Conservation (phyloP, 2,888 invertebrate species). For the Leptopilina myrica region DNA sequence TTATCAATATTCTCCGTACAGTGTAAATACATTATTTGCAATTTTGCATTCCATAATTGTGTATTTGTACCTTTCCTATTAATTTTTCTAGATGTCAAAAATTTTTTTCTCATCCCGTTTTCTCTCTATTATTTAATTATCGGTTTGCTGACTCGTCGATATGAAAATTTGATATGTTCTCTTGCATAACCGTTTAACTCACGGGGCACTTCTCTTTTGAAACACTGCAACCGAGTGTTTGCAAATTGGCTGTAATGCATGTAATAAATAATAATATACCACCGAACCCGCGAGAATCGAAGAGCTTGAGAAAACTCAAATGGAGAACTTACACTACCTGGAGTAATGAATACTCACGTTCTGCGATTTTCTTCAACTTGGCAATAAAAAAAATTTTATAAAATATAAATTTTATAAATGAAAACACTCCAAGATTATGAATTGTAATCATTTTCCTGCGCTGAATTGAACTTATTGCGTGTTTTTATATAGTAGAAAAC, state of each 20-base stretch:
- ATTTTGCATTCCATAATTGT: neutral
- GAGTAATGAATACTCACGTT: conserved; percentile 27
- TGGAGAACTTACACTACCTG: conserved; percentile 17
- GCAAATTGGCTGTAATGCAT: conserved; percentile 41
- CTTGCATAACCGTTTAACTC: conserved; percentile 40
- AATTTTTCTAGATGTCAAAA: conserved; percentile 27
- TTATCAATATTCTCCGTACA: too few species aligned
- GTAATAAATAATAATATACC: conserved; percentile 41
- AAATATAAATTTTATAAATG: neutral
- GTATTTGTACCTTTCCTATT: neutral
- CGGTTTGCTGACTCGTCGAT: conserved; percentile 27
- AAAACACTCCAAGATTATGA: neutral
- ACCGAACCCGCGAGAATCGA: conserved; percentile 31
- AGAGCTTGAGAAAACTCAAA: conserved; percentile 35
- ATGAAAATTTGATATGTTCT: conserved; percentile 39
- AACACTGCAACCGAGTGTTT: conserved; percentile 40
- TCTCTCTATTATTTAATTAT: conserved; percentile 34
- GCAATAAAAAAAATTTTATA: neutral
- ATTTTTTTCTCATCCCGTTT: conserved; percentile 17
- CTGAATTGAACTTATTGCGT: too few species aligned
- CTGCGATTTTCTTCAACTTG: conserved; percentile 30
- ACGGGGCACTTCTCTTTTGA: conserved; percentile 36
- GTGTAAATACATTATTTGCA: too few species aligned
- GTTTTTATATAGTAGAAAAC: too few species aligned
- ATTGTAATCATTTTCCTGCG: too few species aligned